Percentiles rank a stretch among this genome's conserved stretches.
Conservation (phyloP, 1,140 invertebrate genomes). For the Whitmania pigra region DNA sequence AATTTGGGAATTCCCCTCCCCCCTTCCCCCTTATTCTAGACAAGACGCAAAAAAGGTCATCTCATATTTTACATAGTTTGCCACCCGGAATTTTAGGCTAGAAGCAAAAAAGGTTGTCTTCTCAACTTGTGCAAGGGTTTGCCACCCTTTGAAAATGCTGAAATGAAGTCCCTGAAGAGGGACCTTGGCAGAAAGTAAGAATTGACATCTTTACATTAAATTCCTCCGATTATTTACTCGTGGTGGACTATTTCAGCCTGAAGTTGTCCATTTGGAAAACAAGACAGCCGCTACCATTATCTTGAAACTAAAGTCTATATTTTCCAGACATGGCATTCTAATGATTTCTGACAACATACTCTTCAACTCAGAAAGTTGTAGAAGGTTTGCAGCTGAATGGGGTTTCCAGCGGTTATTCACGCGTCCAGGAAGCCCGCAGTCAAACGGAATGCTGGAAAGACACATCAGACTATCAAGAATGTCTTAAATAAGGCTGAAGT, state of each 20-base stretch:
- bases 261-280: slow-evolving; percentile 14
- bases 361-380: too few species aligned
- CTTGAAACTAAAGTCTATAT: neutral
- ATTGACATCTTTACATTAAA: slow-evolving; percentile 19
- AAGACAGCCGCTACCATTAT: slow-evolving; percentile 8
- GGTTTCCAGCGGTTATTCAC: neutral
- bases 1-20: too few species aligned
- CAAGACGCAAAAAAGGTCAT: too few species aligned
- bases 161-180: too few species aligned
- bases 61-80: too few species aligned
- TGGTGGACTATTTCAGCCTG: slow-evolving; percentile 19
- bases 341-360: slow-evolving; percentile 10
- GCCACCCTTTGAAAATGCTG: too few species aligned
- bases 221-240: neutral
- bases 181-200: slow-evolving; percentile 17
- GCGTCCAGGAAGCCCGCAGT: neutral
- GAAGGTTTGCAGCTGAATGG: slow-evolving; percentile 1
- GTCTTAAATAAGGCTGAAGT: slow-evolving; percentile 6
- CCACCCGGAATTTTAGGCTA: too few species aligned
- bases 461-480: slow-evolving; percentile 4
- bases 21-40: too few species aligned
- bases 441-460: slow-evolving; percentile 15
- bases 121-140: too few species aligned
- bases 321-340: slow-evolving; percentile 21
- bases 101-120: too few species aligned